Evolutionary conservation across 2,888 invertebrate genomes (phyloP), one percentile per base, ranked within the genome.

Genomic region (Pheosia gnoma): DNA sequence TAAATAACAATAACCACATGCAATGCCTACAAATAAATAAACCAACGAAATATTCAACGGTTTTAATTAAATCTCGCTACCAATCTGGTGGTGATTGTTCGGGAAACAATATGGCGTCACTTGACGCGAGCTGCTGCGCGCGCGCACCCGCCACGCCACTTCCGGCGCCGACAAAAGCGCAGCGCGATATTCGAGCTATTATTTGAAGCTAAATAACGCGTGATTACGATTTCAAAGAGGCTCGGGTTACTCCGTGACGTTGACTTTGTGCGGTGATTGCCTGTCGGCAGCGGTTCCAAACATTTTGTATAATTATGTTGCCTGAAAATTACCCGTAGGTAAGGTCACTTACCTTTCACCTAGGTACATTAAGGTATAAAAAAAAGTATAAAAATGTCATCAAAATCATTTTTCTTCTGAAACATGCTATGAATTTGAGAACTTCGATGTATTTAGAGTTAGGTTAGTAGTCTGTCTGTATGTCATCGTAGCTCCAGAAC

Each of bases 161-260:
- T 87, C 87, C 87, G 86, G 78, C 59, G 60, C 67, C 70, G 67
- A 83, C 87, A 93, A 92, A 90, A 91, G 90, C 91, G 87, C 91
- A 92, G 91, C 75, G 89, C 89, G 86, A 87, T 83, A 83, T 83
- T 81, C 74, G 71, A 60, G 67, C 83, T 79, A 86, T 87, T 87
- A 86, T 86, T 88, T 84, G 67, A 74, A 69, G 70, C 77, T 80
- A 83, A 84, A 85, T 84, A 80, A 78, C 76, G 73, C 68, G 74
- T 83, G 82, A 86, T 86, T 85, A 84, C 75, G 73, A 80, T 47
- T 81, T 78, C 81, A 75, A 72, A 70, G 66, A 66, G 75, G 81
- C 79, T 91, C 90, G 71, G 69, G 85, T 90, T 90, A 87, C 90
- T 71, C 8, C 25, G 56, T 68, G 69, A 72, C 79, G 77, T 75